Base-by-base conservation (phyloP, 2,888 invertebrate species). In the Agrochola lota region DNA sequence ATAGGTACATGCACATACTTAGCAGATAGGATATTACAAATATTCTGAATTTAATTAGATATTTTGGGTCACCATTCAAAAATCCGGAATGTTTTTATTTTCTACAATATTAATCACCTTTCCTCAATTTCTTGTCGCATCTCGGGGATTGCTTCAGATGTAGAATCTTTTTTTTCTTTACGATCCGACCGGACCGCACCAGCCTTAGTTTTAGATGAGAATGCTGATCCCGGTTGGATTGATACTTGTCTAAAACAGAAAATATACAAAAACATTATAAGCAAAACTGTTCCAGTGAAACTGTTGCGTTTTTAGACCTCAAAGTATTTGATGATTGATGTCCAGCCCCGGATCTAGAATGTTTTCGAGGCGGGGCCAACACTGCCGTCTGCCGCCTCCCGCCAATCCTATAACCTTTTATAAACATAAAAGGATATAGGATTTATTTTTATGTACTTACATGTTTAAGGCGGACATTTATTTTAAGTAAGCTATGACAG, bases 161-260 rank as follows among this genome's bases (percentile, higher is more conserved):
- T 3, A 17, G 17, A 9, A 6, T 17, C 35, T 17, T 11, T 68
- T 57, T 11, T 30, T 17, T 68, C 68, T 52, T 52, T 69, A 35
- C 9, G 7, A 1, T 35, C n/a, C 17, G 0, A n/a, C 35, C 55
- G 55, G 35, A 2, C 4, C 7, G 4, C 7, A 17, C 4, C 57
- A 15, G 0, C 30, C 17, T 73, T 69, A 11, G 1, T 3, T 57
- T 71, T 77, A 23, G 49, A 12, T 1, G 46, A 35, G 9, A 26
- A 26, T 4, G 26, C 0, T 12, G 63, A 26, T 49, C 81, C 0
- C 52, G 49, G 26, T 62, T 72, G 68, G 17, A 86, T 59, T 26
- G 79, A 74, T 17, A 81, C 71, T 67, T 78, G 74, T 74, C 88
- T 87, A 62, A 57, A 84, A 78, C 52, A 62, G 17, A 60, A 64